Conservation (phyloP, 2,888 invertebrate species). For the Ochropacha duplaris region DNA sequence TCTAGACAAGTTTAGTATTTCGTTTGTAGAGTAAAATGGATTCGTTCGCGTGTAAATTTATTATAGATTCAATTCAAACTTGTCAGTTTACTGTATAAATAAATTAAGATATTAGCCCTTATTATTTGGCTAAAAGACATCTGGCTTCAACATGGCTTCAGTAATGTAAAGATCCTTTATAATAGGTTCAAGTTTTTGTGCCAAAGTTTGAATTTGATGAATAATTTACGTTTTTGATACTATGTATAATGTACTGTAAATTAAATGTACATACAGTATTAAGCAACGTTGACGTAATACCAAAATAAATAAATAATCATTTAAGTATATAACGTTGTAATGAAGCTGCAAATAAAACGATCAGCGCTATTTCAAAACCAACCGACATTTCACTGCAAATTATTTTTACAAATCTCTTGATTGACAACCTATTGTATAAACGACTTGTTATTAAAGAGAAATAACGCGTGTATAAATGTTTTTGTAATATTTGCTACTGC, state of each 20-base stretch:
- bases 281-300: background rate
- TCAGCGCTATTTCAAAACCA: background rate
- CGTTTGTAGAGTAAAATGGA: background rate
- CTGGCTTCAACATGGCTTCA: background rate
- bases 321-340: background rate
- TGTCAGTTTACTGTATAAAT: background rate
- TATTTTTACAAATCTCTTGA: background rate
- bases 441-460: background rate
- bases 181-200: background rate
- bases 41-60: background rate
- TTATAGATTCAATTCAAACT: background rate
- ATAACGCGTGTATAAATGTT: background rate
- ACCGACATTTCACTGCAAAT: background rate
- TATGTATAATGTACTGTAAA: too few relatives aligned
- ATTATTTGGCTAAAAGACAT: background rate
- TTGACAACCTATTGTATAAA: background rate
- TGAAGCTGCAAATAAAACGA: background rate
- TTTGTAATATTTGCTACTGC: constrained; percentile 1
- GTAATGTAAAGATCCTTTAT: background rate
- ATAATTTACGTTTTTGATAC: background rate
- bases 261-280: background rate
- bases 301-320: background rate
- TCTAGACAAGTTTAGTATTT: background rate
- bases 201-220: background rate
- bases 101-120: background rate